Percentiles rank a stretch among this genome's conserved stretches.
phyloP scores from a whole-genome alignment of 2,888 invertebrate species.

The Steinernema hermaphroditum region DNA sequence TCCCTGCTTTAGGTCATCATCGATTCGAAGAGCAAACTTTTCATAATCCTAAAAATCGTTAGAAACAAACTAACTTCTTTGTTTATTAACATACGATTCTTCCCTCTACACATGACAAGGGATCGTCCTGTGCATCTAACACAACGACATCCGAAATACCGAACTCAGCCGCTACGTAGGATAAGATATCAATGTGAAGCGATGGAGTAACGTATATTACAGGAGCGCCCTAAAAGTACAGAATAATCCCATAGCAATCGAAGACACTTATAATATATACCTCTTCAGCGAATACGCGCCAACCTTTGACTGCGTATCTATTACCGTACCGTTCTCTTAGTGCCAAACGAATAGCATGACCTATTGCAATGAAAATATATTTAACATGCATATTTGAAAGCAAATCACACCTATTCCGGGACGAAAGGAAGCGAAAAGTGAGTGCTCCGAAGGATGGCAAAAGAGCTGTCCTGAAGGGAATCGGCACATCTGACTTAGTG shows the following conservation, averaged over 20 bases:
- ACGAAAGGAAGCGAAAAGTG: constrained; percentile 46
- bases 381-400: not conserved
- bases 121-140: constrained; percentile 48
- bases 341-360: constrained; percentile 54
- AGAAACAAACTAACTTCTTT: not conserved
- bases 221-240: constrained; percentile 47
- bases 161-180: constrained; percentile 52
- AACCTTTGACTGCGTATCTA: constrained; percentile 51
- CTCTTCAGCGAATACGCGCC: constrained; percentile 52
- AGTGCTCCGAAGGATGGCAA: constrained; percentile 52
- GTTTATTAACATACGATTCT: constrained; percentile 45
- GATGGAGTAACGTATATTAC: constrained; percentile 61
- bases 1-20: constrained; percentile 48
- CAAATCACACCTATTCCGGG: constrained; percentile 48
- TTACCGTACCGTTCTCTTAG: constrained; percentile 49
- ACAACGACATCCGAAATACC: constrained; percentile 53
- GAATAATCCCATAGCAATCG: too few species aligned
- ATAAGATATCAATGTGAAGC: constrained; percentile 53
- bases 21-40: constrained; percentile 49
- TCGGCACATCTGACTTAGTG: constrained; percentile 42
- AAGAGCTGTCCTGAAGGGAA: constrained; percentile 50
- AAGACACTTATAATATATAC: constrained; percentile 31
- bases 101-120: constrained; percentile 53
- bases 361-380: constrained; percentile 29
- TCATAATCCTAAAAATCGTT: constrained; percentile 54